Base-by-base conservation (phyloP, 1,140 invertebrate genomes). In the Periplaneta americana region DNA sequence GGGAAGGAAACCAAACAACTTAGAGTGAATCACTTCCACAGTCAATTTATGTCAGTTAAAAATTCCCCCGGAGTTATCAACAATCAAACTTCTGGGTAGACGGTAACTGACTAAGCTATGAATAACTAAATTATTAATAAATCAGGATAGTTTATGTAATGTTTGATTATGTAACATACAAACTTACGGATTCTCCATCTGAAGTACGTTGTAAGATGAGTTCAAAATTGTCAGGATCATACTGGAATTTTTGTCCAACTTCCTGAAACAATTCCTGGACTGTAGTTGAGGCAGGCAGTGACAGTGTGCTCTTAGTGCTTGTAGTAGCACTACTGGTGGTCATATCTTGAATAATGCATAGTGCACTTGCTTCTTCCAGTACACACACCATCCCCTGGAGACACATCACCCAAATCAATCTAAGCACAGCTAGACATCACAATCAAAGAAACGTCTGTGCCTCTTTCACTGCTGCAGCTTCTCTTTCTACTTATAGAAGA, bases 321-420 rank as follows among this genome's bases (percentile, higher is more conserved):
- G 82, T 86, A 85, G 83, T 81, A 57, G 34, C 86, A 82, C 17
- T 84, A 83, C 81, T 86, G 8, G 80, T 88, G 35, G 90, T 90
- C 85, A 91, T 88, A 85, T 92, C 91, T 37, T 88, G 88, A 74
- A 93, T 87, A 79, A 90, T 89, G 85, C 91, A 92, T 83, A 90
- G 85, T 76, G 90, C 87, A 83, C 85, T 88, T 36, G 84, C 85
- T 82, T 88, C 87, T 82, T 85, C 87, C 74, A 80, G 83, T 80
- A 81, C 84, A 85, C 86, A 87, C 83, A 87, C 85, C 87, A 88
- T 88, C 82, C 84, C 86, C 86, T 87, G 83, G 79, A 83, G 84
- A 83, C 86, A 86, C 74, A 85, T 74, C 13, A 74, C 80, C 75
- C 32, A 80, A 48, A 80, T 31, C 22, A 8, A 34, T 80, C 35